phyloP scores from a whole-genome alignment of 92 coral and sea anemone genomes.

The Zoanthus sansibaricus region DNA sequence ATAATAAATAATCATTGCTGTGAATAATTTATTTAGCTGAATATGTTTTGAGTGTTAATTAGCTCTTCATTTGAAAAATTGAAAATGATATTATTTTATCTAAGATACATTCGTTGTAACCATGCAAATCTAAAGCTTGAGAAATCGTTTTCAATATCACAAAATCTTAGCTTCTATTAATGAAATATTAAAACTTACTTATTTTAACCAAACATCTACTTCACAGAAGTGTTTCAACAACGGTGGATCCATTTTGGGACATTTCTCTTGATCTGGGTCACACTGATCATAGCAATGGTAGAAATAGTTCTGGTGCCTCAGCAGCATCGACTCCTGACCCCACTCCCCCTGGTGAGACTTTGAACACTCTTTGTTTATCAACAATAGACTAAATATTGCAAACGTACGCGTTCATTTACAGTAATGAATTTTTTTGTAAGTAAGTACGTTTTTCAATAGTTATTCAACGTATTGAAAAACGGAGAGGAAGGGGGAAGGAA shows the following conservation, averaged over 20 bases:
- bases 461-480: no score
- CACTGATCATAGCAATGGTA: conserved; percentile 78
- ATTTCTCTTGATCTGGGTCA: conserved; percentile 96
- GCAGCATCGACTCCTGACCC: conserved; percentile 98
- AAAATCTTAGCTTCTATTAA: neutral
- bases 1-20: no score
- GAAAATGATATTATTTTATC: no score
- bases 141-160: neutral
- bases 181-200: neutral
- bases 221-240: conserved; percentile 87
- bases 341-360: conserved; percentile 71
- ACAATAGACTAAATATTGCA: no score
- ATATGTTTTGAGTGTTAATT: no score
- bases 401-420: no score
- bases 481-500: no score
- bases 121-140: no score
- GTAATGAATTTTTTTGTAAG: neutral
- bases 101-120: no score
- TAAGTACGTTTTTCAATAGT: neutral
- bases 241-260: conserved; percentile 99
- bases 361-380: neutral
- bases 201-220: neutral
- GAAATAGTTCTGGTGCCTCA: conserved; percentile 92
- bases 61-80: no score
- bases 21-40: no score